phyloP scores from a whole-genome alignment of 2,888 invertebrate species.

The Eurytoma californica region DNA sequence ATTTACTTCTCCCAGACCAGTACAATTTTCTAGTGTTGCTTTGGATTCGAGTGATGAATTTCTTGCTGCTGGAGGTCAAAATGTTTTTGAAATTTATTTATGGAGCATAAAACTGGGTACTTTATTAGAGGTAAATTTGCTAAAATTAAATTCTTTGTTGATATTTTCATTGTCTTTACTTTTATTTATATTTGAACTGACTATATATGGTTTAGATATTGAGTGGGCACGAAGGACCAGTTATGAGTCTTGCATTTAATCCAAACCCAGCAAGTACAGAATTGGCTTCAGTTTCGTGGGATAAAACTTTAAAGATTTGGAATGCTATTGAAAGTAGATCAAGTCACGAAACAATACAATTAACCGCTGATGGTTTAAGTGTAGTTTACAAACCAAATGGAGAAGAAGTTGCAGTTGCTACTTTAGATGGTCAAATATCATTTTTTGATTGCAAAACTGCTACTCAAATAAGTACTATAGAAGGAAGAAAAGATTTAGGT shows the following conservation, averaged over 20 bases:
- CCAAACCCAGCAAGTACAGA: slow-evolving; percentile 84
- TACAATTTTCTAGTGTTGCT: slow-evolving; percentile 93
- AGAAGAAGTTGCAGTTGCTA: slow-evolving; percentile 93
- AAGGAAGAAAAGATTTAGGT: slow-evolving; percentile 92
- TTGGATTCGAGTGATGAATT: slow-evolving; percentile 94
- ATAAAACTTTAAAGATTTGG: slow-evolving; percentile 94
- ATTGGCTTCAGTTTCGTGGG: slow-evolving; percentile 95
- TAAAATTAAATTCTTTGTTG: slow-evolving; percentile 5
- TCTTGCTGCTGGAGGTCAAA: slow-evolving; percentile 95
- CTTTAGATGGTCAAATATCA: slow-evolving; percentile 89
- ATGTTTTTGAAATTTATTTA: slow-evolving; percentile 95
- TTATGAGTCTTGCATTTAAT: slow-evolving; percentile 88
- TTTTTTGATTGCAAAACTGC: slow-evolving; percentile 86
- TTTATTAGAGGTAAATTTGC: slow-evolving; percentile 84
- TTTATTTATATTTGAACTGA: slow-evolving; percentile 2
- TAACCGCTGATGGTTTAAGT: slow-evolving; percentile 88
- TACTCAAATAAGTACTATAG: slow-evolving; percentile 86
- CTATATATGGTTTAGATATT: slow-evolving; percentile 78
- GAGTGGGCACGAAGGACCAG: slow-evolving; percentile 95
- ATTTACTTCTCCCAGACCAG: slow-evolving; percentile 92
- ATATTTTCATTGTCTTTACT: slow-evolving; percentile 4
- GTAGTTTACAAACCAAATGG: slow-evolving; percentile 94
- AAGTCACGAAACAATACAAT: slow-evolving; percentile 86
- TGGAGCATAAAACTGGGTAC: slow-evolving; percentile 97
- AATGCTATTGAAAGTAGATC: slow-evolving; percentile 90